Percentiles rank a stretch among this genome's conserved stretches.
Evolutionary conservation across 2,113 vertebrate species (phyloP).

Genomic region (Callaeas wilsoni): DNA sequence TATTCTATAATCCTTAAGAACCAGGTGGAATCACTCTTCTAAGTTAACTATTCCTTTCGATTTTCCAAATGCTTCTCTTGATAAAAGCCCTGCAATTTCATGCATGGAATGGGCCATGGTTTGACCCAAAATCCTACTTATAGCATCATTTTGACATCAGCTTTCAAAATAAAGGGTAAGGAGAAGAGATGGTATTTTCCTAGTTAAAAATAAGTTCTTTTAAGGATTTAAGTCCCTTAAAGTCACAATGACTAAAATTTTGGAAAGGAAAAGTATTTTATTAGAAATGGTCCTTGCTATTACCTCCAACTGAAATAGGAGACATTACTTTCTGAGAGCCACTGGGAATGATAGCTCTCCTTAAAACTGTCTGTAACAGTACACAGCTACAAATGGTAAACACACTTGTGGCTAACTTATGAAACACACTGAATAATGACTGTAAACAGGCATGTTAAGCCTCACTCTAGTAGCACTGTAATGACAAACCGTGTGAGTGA

Average conservation of each 20-base stretch:
- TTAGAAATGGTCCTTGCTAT: not conserved
- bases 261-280: not conserved
- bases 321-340: not conserved
- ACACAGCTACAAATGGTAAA: not conserved
- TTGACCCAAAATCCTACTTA: not conserved
- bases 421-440: not conserved
- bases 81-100: not conserved
- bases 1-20: not conserved
- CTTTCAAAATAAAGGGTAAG: not conserved
- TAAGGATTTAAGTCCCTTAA: not conserved
- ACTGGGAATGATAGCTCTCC: not conserved
- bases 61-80: not conserved
- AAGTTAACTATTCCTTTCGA: not conserved
- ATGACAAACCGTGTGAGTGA: not conserved
- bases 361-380: not conserved
- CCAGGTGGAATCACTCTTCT: not conserved
- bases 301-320: not conserved
- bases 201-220: not conserved
- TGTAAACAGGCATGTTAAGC: not conserved
- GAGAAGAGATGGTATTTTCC: not conserved
- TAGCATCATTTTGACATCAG: not conserved
- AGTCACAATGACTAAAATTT: not conserved
- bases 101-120: accelerated
- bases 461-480: not conserved
- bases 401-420: not conserved